These are phyloP conservation scores for Lithobates pipiens DNA, from an alignment of 2,797 vertebrate genomes.

Conservation along the genomic window DNA sequence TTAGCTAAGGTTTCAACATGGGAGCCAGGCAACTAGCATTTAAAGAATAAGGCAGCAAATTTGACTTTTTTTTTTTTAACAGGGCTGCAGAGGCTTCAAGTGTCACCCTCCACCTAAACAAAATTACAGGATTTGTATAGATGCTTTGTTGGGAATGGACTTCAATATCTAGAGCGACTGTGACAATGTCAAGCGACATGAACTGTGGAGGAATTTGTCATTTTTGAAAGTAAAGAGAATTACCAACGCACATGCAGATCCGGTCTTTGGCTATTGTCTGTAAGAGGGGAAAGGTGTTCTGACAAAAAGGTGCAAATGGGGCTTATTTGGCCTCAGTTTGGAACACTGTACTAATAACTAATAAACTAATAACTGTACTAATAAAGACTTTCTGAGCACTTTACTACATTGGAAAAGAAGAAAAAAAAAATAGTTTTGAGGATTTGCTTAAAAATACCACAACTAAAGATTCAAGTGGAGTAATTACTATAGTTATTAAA, in stretches of 20 bases:
- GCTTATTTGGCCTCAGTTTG: slow-evolving; percentile 33
- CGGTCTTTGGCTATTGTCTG: slow-evolving; percentile 49
- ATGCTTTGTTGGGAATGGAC: too few relatives aligned
- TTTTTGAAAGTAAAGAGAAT: background rate
- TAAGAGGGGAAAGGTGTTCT: background rate
- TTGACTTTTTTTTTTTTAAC: too few relatives aligned
- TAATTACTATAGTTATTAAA: background rate
- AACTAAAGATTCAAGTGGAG: slow-evolving; percentile 11
- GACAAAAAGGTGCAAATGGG: slow-evolving; percentile 9
- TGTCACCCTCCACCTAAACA: too few relatives aligned
- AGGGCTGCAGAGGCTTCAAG: too few relatives aligned
- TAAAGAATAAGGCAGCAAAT: too few relatives aligned
- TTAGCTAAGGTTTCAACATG: too few relatives aligned
- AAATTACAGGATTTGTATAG: too few relatives aligned
- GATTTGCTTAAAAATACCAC: background rate
- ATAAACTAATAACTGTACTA: too few relatives aligned
- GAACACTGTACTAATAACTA: slow-evolving; percentile 28
- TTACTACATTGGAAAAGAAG: slow-evolving; percentile 10
- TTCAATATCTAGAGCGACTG: background rate
- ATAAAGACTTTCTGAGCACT: slow-evolving; percentile 34
- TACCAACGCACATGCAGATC: slow-evolving; percentile 20
- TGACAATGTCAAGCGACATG: background rate
- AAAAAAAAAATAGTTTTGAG: background rate
- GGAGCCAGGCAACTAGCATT: too few relatives aligned
- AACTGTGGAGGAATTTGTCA: background rate